Percentiles rank a stretch among this genome's conserved stretches.
Evolutionary conservation across 2,113 vertebrate genomes (phyloP).

Genomic region (Phalacrocorax pelagicus): DNA sequence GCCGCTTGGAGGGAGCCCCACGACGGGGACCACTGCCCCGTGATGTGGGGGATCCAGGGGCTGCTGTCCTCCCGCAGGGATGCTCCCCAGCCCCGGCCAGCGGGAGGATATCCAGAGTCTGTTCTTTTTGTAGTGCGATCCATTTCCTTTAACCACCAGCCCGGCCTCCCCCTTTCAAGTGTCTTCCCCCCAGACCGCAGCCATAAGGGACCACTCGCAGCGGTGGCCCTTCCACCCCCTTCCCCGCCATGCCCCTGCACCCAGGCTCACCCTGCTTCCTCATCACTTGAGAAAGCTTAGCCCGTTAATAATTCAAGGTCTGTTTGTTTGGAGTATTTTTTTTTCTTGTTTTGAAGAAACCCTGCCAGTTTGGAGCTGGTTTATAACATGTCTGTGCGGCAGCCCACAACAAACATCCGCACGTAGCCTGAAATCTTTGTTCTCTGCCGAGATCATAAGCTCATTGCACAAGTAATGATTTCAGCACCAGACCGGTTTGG

Average conservation of each 20-base stretch:
- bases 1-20: not conserved
- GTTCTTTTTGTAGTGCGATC: not conserved
- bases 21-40: not conserved
- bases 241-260: not conserved
- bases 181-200: not conserved
- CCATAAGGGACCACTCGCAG: not conserved
- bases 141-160: not conserved
- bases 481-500: not conserved
- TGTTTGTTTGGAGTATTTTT: not conserved
- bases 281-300: not conserved
- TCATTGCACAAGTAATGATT: not conserved
- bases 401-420: not conserved
- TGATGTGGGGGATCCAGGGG: rapidly evolving
- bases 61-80: rapidly evolving
- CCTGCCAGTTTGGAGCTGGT: not conserved
- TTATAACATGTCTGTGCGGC: not conserved
- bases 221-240: not conserved
- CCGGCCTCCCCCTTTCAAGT: not conserved
- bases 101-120: not conserved
- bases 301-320: not conserved
- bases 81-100: not conserved
- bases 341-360: not conserved
- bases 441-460: not conserved
- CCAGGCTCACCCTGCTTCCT: not conserved
- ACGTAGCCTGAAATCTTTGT: not conserved